These are phyloP conservation scores for Xylocampa areola DNA, from an alignment of 2,888 invertebrate genomes.

Conservation along the genomic window DNA sequence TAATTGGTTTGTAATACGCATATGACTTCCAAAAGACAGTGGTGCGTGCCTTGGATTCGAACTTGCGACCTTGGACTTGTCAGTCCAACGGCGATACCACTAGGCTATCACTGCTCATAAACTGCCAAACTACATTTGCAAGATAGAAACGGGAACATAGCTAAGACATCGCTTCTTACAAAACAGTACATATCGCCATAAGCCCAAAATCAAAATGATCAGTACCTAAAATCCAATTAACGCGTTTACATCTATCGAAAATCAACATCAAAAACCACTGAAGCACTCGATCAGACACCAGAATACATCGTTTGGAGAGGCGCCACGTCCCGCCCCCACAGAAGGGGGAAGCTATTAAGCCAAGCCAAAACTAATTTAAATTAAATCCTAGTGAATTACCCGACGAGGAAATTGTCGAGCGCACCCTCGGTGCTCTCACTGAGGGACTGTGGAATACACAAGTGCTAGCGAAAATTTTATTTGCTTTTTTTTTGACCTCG, in stretches of 20 bases:
- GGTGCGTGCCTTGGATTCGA: too few species aligned
- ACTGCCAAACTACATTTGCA: too few species aligned
- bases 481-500: neutral
- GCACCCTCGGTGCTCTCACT: constrained; percentile 86
- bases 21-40: too few species aligned
- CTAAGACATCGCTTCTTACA: too few species aligned
- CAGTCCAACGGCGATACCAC: too few species aligned
- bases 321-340: constrained; percentile 74
- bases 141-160: too few species aligned
- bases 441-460: constrained; percentile 69
- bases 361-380: constrained; percentile 96
- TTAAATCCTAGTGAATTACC: constrained; percentile 94
- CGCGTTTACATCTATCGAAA: constrained; percentile 32
- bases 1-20: too few species aligned
- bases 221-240: constrained; percentile 21
- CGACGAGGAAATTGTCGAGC: constrained; percentile 90
- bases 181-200: neutral
- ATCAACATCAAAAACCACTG: constrained; percentile 50
- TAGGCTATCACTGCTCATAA: too few species aligned
- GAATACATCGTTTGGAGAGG: constrained; percentile 77
- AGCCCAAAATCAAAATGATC: neutral
- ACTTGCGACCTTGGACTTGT: too few species aligned
- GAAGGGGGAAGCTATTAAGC: constrained; percentile 94
- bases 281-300: constrained; percentile 61
- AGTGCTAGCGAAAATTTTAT: constrained; percentile 46